Evolutionary conservation across 2,888 invertebrate species (phyloP), one percentile per base, ranked within the genome.

Genomic region (Lycophotia porphyrea): DNA sequence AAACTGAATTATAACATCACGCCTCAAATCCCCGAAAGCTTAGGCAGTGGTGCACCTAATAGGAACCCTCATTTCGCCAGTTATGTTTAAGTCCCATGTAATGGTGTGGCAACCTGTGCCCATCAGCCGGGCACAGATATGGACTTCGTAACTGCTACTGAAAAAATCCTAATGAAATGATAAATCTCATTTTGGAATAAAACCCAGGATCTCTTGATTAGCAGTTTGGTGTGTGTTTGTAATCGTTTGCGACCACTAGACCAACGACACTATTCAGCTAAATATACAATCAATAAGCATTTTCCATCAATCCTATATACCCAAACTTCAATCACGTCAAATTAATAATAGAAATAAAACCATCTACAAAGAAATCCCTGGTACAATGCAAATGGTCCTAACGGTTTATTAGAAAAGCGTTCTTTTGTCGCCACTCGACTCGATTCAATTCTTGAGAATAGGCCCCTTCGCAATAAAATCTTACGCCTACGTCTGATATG

Each of bases 401-500:
- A 87, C 76, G 77, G 86, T 87, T 80, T 85, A 85, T 85, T 81
- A 80, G 80, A 61, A 76, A 81, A 84, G 52, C 78, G 80, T 82
- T 87, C 86, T 78, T 84, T 87, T 87, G 87, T 87, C 67, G 70
- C 63, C 75, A 80, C 72, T 73, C 75, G 66, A 71, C 49, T 76
- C 79, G 74, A 88, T 92, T 88, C 90, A 88, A 90, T 91, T 88
- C 87, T 78, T 86, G 77, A 84, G 88, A 92, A 90, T 90, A 90
- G 89, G 81, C 87, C 88, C 88, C 88, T 86, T 86, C 73, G 90
- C 90, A 93, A 94, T 95, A 94, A 95, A 95, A 94, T 92, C 90
- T 92, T 93, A 93, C 89, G 94, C 92, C 93, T 93, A 92, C 93
- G 86, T 90, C 92, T 92, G 89, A 91, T 94, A 95, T 94, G 95